phyloP scores from a whole-genome alignment of 37 sponge, comb jelly and placozoan genomes.

The Chondrosia reniformis region DNA sequence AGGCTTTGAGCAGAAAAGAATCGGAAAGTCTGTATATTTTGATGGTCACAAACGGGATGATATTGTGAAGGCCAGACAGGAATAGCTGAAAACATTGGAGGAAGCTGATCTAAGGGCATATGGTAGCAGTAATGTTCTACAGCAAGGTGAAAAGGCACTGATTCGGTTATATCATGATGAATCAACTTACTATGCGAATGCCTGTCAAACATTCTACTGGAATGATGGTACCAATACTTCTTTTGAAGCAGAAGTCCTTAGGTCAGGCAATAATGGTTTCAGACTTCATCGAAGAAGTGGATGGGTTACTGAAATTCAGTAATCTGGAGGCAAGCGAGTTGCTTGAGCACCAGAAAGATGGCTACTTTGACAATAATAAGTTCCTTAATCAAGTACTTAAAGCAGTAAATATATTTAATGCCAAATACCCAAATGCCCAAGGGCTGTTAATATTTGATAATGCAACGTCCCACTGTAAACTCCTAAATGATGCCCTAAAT shows the following conservation, averaged over 20 bases:
- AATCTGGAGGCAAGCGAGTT: background rate
- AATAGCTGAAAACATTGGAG: slow-evolving; percentile 21
- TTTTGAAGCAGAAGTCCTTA: too few relatives aligned
- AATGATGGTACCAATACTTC: slow-evolving; percentile 1
- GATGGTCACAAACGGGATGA: slow-evolving; percentile 43
- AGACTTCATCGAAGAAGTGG: background rate
- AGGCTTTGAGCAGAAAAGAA: slow-evolving; percentile 20
- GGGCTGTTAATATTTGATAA: background rate
- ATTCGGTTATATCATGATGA: slow-evolving; percentile 13
- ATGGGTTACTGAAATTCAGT: background rate
- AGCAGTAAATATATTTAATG: background rate
- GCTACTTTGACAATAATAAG: background rate
- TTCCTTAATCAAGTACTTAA: background rate
- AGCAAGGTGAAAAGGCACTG: background rate
- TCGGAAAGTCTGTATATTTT: slow-evolving; percentile 24
- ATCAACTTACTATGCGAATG: slow-evolving; percentile 10
- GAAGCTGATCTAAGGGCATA: background rate
- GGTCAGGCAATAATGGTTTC: slow-evolving; percentile 3
- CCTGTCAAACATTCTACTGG: slow-evolving; percentile 20
- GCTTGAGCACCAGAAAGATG: background rate
- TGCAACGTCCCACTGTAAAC: background rate
- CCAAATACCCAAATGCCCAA: background rate
- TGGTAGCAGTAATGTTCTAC: background rate
- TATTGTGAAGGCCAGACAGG: slow-evolving; percentile 20
- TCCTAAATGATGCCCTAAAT: too few relatives aligned